Evolutionary conservation across 2,888 invertebrate species (phyloP), one percentile per base, ranked within the genome.

Genomic region (Scaeva pyrastri): DNA sequence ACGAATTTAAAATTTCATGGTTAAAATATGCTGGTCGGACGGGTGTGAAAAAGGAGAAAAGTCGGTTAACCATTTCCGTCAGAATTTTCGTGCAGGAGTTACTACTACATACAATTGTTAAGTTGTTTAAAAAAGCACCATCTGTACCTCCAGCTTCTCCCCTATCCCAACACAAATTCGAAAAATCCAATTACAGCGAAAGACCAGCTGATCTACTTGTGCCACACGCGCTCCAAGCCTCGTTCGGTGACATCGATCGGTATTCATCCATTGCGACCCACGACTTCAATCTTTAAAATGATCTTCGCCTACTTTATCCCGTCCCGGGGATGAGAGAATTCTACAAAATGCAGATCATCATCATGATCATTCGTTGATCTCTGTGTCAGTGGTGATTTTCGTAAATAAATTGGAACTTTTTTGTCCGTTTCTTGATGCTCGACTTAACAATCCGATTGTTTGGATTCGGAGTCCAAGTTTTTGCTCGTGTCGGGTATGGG

Each of bases 321-420:
- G n/a, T 19, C 26, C 14, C 12, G 8, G 19, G 14, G 1, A 50
- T 39, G 36, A 8, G 31, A n/a, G 31, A 31, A 31, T 7, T 31
- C 5, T 31, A 31, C 43, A n/a, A 39, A 56, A 76, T 62, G 26
- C 71, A 72, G 81, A 85, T 76, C 76, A 81, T 66, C 58, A 66
- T 76, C 85, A 76, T 73, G 85, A 77, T 56, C 85, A 73, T 41
- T 76, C 48, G 21, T 68, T 62, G 81, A 85, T 81, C 85, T 85
- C 85, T 70, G 56, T 85, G 85, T 81, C 85, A 81, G 76, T 76
- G 72, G 71, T 76, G 76, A 81, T 85, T 60, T 60, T 56, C 68
- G 85, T 76, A 85, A 85, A 81, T 81, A 85, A 85, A 85, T 80
- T 85, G 85, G 80, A 85, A 76, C 76, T 72, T 60, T 81, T 82